phyloP scores from a whole-genome alignment of 2,113 vertebrate genomes.

The Gallinago undulata region DNA sequence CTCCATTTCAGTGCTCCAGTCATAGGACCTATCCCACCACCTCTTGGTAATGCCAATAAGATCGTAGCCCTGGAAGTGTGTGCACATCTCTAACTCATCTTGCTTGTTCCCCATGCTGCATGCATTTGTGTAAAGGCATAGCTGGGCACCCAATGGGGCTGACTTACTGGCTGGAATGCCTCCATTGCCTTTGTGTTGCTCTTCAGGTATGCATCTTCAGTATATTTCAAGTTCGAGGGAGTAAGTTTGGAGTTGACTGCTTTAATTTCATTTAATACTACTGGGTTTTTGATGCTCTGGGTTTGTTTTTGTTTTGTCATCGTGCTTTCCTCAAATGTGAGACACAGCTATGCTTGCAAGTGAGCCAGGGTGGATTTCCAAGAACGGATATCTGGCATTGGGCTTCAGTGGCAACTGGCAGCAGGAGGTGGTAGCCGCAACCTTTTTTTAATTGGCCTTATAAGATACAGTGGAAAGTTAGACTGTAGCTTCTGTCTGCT shows the following conservation, averaged over 20 bases:
- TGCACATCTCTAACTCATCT: no score
- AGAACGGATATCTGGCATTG: neutral
- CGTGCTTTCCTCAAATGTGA: neutral
- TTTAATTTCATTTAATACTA: neutral
- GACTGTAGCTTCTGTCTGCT: slow-evolving; percentile 16
- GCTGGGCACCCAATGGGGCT: no score
- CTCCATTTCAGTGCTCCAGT: no score
- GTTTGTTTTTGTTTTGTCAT: neutral
- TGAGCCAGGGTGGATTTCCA: neutral
- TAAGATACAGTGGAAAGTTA: neutral
- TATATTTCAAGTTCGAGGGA: neutral
- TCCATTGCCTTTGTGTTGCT: no score
- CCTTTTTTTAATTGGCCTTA: slow-evolving; percentile 10
- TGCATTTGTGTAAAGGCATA: no score
- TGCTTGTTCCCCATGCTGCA: no score
- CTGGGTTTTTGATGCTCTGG: neutral
- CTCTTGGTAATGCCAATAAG: no score
- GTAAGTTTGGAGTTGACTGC: neutral
- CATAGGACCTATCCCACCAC: no score
- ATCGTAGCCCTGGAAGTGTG: no score
- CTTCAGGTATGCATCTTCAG: neutral
- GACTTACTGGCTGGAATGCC: no score
- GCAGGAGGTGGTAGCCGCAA: neutral
- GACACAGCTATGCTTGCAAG: neutral
- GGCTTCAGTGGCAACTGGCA: neutral